phyloP scores from a whole-genome alignment of 2,888 invertebrate genomes.

The Nemoura dubitans region DNA sequence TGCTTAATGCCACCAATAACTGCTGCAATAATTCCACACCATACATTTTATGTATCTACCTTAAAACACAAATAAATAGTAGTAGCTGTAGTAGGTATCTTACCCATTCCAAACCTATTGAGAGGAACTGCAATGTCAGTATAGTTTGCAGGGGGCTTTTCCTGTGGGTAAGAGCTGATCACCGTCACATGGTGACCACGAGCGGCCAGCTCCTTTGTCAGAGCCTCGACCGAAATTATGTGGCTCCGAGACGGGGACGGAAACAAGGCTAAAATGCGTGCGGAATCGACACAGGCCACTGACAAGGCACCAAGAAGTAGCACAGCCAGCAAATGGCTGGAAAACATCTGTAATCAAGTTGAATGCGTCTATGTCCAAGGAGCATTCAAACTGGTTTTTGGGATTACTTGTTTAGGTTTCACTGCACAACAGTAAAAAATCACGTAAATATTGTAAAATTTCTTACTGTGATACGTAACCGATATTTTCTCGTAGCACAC shows the following conservation, averaged over 20 bases:
- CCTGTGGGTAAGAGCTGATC: constrained; percentile 52
- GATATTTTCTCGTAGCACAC: no score
- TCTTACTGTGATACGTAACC: no score
- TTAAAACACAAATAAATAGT: no score
- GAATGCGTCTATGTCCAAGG: no score
- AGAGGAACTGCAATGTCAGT: constrained; percentile 3
- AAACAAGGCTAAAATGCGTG: constrained; percentile 53
- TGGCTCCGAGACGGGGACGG: constrained; percentile 54
- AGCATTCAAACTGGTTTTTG: no score
- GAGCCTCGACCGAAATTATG: constrained; percentile 52
- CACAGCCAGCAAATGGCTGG: not conserved
- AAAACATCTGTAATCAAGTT: not conserved
- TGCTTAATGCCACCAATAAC: no score
- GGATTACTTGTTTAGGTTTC: no score
- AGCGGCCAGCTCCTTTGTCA: constrained; percentile 52
- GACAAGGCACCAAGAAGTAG: not conserved
- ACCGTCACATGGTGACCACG: constrained; percentile 53
- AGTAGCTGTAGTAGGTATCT: no score
- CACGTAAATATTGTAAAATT: no score
- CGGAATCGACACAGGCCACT: not conserved
- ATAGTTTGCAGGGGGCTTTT: not conserved
- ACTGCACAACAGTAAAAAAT: no score
- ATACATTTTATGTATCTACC: no score
- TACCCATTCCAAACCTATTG: not conserved
- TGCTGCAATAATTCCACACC: no score